Percentiles rank a stretch among this genome's conserved stretches.
Evolutionary conservation across 2,113 vertebrate genomes (phyloP).

Genomic region (Aplodontia rufa): DNA sequence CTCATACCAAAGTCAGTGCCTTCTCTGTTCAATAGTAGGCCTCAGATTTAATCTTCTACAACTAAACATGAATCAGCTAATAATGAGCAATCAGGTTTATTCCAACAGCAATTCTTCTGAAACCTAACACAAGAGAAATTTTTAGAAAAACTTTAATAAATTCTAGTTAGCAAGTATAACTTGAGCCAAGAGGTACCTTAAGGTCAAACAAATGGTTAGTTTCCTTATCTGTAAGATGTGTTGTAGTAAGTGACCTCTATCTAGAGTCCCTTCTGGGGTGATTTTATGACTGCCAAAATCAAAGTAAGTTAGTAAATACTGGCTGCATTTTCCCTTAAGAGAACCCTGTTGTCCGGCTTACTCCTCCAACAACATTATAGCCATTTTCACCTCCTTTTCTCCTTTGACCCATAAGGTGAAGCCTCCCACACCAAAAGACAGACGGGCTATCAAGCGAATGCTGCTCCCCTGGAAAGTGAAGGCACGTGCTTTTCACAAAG

Average conservation of each 20-base stretch:
- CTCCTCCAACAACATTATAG: not conserved
- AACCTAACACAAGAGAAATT: constrained; percentile 21
- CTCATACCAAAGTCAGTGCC: not conserved
- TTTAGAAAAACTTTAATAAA: not conserved
- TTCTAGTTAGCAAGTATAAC: not conserved
- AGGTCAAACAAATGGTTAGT: not conserved
- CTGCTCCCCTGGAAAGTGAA: not conserved
- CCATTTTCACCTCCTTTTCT: not conserved
- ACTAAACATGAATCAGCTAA: not conserved
- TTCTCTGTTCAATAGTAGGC: not conserved
- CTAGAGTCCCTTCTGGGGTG: not conserved
- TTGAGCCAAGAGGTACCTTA: not conserved
- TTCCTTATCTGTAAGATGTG: not conserved
- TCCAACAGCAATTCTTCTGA: not conserved
- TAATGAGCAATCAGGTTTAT: not conserved
- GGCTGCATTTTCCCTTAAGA: not conserved
- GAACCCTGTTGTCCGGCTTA: not conserved
- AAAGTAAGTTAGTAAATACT: not conserved
- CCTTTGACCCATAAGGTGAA: not conserved
- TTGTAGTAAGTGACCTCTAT: not conserved
- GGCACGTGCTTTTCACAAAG: not conserved
- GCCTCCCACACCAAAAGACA: not conserved
- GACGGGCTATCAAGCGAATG: not conserved
- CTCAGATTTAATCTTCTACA: constrained; percentile 16
- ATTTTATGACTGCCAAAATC: not conserved